A percentile compares a stretch with the other conserved stretches of the same genome.
Conservation (phyloP, 2,888 invertebrate genomes). For the Tuta absoluta region DNA sequence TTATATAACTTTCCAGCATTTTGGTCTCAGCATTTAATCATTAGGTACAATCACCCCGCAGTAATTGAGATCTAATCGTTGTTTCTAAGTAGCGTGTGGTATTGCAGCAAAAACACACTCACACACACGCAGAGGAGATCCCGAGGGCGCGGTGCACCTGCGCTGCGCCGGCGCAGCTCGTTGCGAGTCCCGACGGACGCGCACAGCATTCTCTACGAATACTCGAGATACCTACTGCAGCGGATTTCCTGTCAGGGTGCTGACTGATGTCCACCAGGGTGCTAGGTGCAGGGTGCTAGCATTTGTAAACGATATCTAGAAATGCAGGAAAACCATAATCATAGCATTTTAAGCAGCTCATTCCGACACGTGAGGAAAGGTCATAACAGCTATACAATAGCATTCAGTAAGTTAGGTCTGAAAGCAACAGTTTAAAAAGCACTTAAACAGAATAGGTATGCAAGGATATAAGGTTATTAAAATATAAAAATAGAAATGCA, state of each 20-base stretch:
- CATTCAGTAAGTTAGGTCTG: not conserved
- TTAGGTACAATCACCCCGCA: not conserved
- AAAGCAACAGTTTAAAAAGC: not conserved
- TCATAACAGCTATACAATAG: not conserved
- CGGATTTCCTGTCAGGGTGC: slow-evolving; percentile 15
- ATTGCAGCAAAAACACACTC: slow-evolving; percentile 4
- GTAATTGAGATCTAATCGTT: slow-evolving; percentile 17
- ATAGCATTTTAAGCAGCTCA: not conserved
- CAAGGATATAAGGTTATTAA: not conserved
- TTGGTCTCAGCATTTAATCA: too few species aligned
- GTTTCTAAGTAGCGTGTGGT: slow-evolving; percentile 12
- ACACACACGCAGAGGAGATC: not conserved
- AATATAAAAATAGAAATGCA: not conserved
- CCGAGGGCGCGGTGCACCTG: not conserved
- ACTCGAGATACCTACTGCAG: not conserved
- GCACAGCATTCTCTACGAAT: not conserved
- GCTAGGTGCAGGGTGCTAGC: not conserved
- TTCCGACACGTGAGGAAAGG: not conserved
- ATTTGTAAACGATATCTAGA: not conserved
- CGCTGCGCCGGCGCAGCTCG: too few species aligned
- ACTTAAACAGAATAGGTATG: not conserved
- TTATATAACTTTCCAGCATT: too few species aligned
- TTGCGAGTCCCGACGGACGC: slow-evolving; percentile 4
- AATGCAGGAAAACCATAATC: not conserved
- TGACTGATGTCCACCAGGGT: not conserved